phyloP scores from a whole-genome alignment of 2,797 vertebrate genomes.

The Myiothlypis coronata region DNA sequence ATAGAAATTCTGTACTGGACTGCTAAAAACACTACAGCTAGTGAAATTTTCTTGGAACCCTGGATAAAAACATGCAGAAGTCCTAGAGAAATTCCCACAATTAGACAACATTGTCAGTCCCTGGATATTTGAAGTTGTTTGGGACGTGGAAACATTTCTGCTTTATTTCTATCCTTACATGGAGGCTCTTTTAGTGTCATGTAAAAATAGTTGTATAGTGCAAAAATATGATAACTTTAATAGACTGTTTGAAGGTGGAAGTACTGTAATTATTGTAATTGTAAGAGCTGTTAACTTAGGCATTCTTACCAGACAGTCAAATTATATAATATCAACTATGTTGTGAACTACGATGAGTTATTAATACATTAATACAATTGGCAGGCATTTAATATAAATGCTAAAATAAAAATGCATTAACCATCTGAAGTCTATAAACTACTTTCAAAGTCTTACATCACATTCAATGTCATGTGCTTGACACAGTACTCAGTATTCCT shows the following conservation, averaged over 20 bases:
- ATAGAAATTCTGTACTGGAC: background rate
- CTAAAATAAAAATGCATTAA: background rate
- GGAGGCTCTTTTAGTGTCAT: background rate
- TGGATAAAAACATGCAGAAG: background rate
- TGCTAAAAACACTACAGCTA: background rate
- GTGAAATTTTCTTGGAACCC: background rate
- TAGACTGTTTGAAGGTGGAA: background rate
- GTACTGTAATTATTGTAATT: background rate
- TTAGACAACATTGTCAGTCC: background rate
- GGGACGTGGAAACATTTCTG: background rate
- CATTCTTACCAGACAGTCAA: background rate
- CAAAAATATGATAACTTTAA: background rate
- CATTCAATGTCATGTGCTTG: background rate
- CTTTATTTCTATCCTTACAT: background rate
- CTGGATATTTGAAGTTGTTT: background rate
- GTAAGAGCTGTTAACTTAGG: background rate
- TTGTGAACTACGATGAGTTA: background rate
- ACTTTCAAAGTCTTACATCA: background rate
- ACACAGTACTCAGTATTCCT: background rate
- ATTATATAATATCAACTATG: background rate
- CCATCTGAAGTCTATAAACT: background rate
- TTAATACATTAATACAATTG: background rate
- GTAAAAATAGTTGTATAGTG: background rate
- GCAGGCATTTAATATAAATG: background rate
- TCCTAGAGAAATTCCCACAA: background rate